A percentile compares a stretch with the other conserved stretches of the same genome.
Conservation (phyloP, 2,113 vertebrate genomes). For the Cranoglanis bouderius region DNA sequence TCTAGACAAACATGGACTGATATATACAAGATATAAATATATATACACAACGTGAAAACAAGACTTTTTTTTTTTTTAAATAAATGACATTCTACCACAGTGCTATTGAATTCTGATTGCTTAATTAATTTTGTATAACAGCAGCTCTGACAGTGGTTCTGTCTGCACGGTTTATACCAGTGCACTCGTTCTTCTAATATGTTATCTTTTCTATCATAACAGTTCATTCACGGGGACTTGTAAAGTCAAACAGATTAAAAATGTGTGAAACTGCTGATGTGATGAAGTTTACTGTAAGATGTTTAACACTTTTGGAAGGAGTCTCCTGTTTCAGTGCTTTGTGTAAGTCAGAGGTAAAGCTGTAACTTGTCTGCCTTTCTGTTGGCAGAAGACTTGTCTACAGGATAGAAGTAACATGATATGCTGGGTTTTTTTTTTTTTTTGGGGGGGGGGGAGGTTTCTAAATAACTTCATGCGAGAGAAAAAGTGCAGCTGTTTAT, state of each 20-base stretch:
- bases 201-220: neutral
- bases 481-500: neutral
- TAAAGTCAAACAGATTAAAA: neutral
- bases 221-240: neutral
- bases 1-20: neutral
- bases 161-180: neutral
- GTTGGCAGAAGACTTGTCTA: neutral
- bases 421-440: neutral
- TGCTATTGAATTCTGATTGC: neutral
- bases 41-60: neutral
- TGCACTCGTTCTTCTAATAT: neutral
- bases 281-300: neutral
- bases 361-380: neutral
- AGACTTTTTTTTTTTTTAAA: neutral
- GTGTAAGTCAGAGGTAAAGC: neutral
- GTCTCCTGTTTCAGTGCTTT: neutral
- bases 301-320: neutral
- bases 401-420: too few relatives aligned
- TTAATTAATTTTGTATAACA: neutral
- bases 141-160: neutral
- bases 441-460: too few relatives aligned
- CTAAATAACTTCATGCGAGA: neutral
- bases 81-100: neutral
- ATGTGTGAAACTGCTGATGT: neutral
- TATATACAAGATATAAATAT: neutral